Conservation (phyloP, 2,888 invertebrate species). For the Onthophagus sagittarius region DNA sequence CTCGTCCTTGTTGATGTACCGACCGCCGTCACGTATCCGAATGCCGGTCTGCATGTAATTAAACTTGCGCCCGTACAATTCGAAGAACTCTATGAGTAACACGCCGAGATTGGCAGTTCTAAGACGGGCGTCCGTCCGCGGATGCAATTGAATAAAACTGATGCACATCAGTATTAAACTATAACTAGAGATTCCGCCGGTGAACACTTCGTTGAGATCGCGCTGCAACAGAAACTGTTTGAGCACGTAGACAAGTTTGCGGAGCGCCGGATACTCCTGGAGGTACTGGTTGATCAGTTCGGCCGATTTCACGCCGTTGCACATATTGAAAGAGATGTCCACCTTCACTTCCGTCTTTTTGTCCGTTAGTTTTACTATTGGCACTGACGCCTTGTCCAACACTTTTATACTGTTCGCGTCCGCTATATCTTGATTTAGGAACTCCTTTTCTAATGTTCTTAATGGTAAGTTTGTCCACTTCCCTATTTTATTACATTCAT, state of each 20-base stretch:
- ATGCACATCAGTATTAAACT: slow-evolving; percentile 97
- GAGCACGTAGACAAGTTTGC: slow-evolving; percentile 92
- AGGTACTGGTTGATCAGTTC: slow-evolving; percentile 92
- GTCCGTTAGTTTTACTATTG: slow-evolving; percentile 96
- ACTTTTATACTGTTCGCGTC: slow-evolving; percentile 90
- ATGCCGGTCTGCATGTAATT: slow-evolving; percentile 94
- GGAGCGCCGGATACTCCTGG: slow-evolving; percentile 81
- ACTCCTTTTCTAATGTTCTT: slow-evolving; percentile 85
- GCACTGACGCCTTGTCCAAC: slow-evolving; percentile 96
- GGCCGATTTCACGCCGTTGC: slow-evolving; percentile 94
- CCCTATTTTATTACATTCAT: slow-evolving; percentile 56
- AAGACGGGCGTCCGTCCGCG: slow-evolving; percentile 63
- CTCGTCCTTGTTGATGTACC: slow-evolving; percentile 92
- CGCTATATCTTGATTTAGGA: slow-evolving; percentile 85
- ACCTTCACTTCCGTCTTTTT: slow-evolving; percentile 82
- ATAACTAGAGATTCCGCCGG: slow-evolving; percentile 98
- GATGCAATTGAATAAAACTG: slow-evolving; percentile 93
- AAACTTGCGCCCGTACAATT: slow-evolving; percentile 94
- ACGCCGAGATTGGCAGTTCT: slow-evolving; percentile 75
- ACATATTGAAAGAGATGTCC: slow-evolving; percentile 99
- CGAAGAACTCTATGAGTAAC: slow-evolving; percentile 93
- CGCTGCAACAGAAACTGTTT: slow-evolving; percentile 98
- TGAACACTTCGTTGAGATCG: slow-evolving; percentile 98
- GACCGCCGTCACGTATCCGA: slow-evolving; percentile 87
- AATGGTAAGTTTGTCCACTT: slow-evolving; percentile 91